Percentiles rank a stretch among this genome's conserved stretches.
These are phyloP conservation scores for Gryllus bimaculatus DNA, from an alignment of 1,140 invertebrate genomes.

Conservation along the genomic window DNA sequence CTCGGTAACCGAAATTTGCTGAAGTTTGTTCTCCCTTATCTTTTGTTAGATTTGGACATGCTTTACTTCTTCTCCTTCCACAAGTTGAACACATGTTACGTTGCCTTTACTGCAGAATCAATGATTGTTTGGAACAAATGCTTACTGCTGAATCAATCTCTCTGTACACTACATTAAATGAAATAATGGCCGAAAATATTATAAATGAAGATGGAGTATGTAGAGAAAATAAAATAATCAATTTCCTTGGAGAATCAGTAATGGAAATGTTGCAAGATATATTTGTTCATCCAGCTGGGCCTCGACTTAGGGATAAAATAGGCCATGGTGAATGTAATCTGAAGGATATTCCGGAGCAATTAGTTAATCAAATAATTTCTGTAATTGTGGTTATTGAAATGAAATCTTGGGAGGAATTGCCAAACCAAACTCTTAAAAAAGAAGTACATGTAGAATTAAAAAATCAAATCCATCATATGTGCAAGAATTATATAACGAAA, in stretches of 20 bases:
- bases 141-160: slow-evolving; percentile 22
- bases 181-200: slow-evolving; percentile 21
- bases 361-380: slow-evolving; percentile 14
- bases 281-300: slow-evolving; percentile 17
- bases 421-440: not conserved
- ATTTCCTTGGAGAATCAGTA: slow-evolving; percentile 13
- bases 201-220: not conserved
- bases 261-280: slow-evolving; percentile 22
- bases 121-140: slow-evolving; percentile 19
- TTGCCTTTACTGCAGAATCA: slow-evolving; percentile 18
- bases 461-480: not conserved
- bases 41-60: slow-evolving; percentile 19
- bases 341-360: not conserved
- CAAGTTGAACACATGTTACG: slow-evolving; percentile 22
- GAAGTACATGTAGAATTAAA: not conserved
- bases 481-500: slow-evolving; percentile 11
- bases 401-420: not conserved
- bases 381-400: slow-evolving; percentile 8
- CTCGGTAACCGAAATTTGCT: too few relatives aligned
- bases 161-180: slow-evolving; percentile 24
- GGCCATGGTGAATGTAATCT: slow-evolving; percentile 23
- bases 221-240: slow-evolving; percentile 10
- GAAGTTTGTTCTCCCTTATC: not conserved
- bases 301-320: slow-evolving; percentile 21
- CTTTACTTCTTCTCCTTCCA: slow-evolving; percentile 21